phyloP scores from a whole-genome alignment of 2,797 vertebrate genomes.

The Rhincodon typus region DNA sequence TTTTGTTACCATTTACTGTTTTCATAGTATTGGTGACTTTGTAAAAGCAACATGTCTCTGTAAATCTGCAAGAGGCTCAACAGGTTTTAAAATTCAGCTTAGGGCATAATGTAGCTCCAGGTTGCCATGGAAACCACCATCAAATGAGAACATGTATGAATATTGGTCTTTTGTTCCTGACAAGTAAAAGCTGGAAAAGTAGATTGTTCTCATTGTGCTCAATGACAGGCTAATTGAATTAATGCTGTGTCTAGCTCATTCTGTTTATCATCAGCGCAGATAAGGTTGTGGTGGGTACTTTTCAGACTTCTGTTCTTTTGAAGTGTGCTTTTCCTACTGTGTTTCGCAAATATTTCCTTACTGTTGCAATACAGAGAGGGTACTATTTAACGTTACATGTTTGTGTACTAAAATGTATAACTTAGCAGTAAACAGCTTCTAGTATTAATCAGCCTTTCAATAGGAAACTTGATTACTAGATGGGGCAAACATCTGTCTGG shows the following conservation, averaged over 20 bases:
- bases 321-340: background rate
- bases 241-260: background rate
- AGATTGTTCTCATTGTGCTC: conserved; percentile 37
- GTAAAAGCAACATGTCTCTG: conserved; percentile 19
- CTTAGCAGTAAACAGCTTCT: background rate
- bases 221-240: conserved; percentile 34
- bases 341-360: background rate
- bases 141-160: background rate
- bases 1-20: conserved; percentile 30
- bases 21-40: conserved; percentile 1
- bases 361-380: background rate
- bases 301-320: conserved; percentile 23
- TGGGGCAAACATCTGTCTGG: background rate
- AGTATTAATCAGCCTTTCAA: background rate
- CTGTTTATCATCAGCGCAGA: background rate
- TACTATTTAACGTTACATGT: background rate
- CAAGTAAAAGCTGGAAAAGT: background rate
- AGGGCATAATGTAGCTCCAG: background rate
- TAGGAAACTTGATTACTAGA: background rate
- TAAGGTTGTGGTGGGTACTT: conserved; percentile 14
- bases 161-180: conserved; percentile 40
- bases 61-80: conserved; percentile 40
- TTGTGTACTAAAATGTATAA: background rate
- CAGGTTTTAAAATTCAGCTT: conserved; percentile 35
- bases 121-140: conserved; percentile 39